Base-by-base conservation (phyloP, 2,888 invertebrate species). In the Neocrepidodera transversa region DNA sequence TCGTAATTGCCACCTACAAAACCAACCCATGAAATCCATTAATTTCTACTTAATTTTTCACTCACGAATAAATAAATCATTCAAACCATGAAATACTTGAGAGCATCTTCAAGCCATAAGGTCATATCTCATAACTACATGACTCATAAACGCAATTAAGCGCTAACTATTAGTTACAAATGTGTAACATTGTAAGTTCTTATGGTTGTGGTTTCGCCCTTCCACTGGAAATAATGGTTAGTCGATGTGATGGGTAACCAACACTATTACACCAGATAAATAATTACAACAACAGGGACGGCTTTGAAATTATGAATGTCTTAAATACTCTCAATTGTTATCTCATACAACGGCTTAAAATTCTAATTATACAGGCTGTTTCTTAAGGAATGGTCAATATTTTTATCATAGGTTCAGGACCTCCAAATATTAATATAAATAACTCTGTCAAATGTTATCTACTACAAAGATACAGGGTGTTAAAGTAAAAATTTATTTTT, bases 61-160 rank as follows among this genome's bases (percentile, higher is more conserved):
- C 35, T 35, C 13, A 35, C 5, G 14, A 35, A 35, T 11, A 35
- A 11, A 35, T 35, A 35, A 35, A 35, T 35, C 35, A 13, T 35
- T 7, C 1, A 35, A 42, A 42, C 20, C 18, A n/a, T 18, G 17
- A 42, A 42, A 17, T 18, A 20, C 11, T 42, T 18, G 11, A 18
- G 42, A 18, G n/a, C 18, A 18, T 42, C 17, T 17, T 5, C 8
- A 18, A 42, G n/a, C 7, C 42, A 42, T 42, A n/a, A 20, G 42
- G 17, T 42, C 42, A 42, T 17, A 18, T 5, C 3, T 42, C 38
- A 38, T 38, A 16, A 18, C 2, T 18, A n/a, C 6, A 17, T 16
- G 38, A 38, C 7, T 38, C 17, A 38, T 38, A 10, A 38, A 6
- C 4, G 16, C 16, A 42, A 42, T 42, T 42, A 42, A 42, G 42